Evolutionary conservation across 2,888 invertebrate genomes (phyloP).

Genomic region (Drosophila cognata): DNA sequence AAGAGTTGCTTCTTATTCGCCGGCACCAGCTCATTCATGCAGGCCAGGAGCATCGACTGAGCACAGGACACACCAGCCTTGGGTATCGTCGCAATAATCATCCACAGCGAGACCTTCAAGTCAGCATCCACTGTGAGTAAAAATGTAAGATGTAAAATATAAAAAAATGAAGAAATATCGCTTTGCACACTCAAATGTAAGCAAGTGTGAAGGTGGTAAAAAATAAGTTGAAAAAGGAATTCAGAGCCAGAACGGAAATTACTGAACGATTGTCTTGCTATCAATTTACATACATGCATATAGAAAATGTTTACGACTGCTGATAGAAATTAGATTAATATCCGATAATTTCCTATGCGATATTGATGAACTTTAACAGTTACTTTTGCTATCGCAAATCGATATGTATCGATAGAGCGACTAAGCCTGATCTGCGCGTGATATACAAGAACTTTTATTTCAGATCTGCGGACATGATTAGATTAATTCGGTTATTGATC

Average conservation of each 20-base stretch:
- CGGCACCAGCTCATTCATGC: conserved; percentile 84
- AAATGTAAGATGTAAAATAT: too few relatives aligned
- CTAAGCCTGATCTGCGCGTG: neutral
- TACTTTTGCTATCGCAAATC: neutral
- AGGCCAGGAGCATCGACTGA: conserved; percentile 84
- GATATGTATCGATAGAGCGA: neutral
- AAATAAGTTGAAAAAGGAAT: neutral
- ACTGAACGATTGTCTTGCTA: neutral
- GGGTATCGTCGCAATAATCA: conserved; percentile 84
- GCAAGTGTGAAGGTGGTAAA: neutral
- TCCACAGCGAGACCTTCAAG: conserved; percentile 82
- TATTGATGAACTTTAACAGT: neutral
- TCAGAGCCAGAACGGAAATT: neutral
- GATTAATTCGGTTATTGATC: neutral
- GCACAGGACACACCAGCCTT: conserved; percentile 85
- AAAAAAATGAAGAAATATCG: neutral
- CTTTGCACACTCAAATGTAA: neutral
- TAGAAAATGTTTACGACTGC: too few relatives aligned
- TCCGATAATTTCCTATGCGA: neutral
- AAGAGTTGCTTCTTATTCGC: conserved; percentile 82
- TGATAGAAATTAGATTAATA: too few relatives aligned
- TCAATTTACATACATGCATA: neutral
- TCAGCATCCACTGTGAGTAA: conserved; percentile 76
- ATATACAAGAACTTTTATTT: neutral
- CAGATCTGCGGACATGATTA: neutral